These are phyloP conservation scores for Ivindomyrus marchei DNA, from an alignment of 2,113 vertebrate species.

Conservation along the genomic window DNA sequence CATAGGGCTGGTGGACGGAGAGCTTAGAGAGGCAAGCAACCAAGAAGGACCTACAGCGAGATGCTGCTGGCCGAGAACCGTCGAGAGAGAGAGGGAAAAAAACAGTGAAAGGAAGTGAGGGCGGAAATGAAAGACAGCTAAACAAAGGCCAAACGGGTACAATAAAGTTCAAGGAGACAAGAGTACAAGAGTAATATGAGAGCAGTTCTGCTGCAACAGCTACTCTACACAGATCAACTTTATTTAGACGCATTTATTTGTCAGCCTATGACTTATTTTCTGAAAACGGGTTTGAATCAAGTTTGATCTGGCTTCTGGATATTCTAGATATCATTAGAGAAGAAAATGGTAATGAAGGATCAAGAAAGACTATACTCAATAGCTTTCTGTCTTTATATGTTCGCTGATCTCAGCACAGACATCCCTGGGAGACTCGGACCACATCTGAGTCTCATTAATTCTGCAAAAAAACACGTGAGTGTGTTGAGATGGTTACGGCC, in stretches of 20 bases:
- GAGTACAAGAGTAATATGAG: neutral
- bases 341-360: neutral
- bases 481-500: neutral
- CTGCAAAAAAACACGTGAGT: neutral
- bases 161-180: neutral
- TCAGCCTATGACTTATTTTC: neutral
- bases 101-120: neutral
- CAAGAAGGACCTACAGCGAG: neutral
- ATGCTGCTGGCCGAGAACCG: neutral
- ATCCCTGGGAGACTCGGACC: neutral
- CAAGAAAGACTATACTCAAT: neutral
- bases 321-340: neutral
- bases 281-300: neutral
- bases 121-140: neutral
- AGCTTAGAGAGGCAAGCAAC: neutral
- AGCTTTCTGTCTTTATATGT: neutral
- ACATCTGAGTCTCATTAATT: neutral
- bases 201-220: neutral
- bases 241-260: neutral
- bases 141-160: neutral
- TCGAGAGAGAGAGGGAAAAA: neutral
- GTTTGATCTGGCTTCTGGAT: neutral
- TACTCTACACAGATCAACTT: neutral
- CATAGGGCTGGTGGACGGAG: neutral
- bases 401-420: neutral